Conservation (phyloP, 2,888 invertebrate genomes). For the Drosophila dives region DNA sequence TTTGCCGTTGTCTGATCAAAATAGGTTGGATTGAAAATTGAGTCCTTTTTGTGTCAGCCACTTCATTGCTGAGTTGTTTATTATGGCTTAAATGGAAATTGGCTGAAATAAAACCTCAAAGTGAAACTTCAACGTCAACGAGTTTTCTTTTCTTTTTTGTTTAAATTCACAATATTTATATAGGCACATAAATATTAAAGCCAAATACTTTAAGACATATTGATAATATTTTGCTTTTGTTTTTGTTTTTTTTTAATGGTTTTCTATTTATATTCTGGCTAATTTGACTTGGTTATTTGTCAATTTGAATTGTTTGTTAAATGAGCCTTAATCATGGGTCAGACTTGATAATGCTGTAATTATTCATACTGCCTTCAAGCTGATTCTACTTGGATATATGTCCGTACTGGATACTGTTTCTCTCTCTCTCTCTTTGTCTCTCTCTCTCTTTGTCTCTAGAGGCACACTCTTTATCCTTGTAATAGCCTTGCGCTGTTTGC, state of each 20-base stretch:
- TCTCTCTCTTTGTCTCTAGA: background rate
- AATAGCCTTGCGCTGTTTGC: background rate
- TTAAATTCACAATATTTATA: too few species aligned
- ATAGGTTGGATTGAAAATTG: conserved; percentile 4
- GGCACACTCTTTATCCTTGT: background rate
- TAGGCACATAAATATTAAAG: background rate
- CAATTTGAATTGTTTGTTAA: background rate
- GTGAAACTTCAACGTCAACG: background rate
- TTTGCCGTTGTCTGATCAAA: background rate
- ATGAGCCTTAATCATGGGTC: background rate
- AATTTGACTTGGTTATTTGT: background rate
- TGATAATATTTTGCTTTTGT: background rate
- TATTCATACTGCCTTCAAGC: background rate
- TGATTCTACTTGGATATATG: background rate
- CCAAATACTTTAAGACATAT: too few species aligned
- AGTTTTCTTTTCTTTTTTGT: too few species aligned
- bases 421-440: background rate
- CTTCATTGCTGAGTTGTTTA: background rate
- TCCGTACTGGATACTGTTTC: background rate
- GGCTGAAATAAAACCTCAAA: background rate
- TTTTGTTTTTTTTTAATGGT: background rate
- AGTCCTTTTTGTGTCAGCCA: background rate
- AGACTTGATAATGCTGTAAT: background rate
- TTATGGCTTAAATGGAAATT: background rate
- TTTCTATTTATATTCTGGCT: background rate